A percentile compares a stretch with the other conserved stretches of the same genome.
Conservation (phyloP, 2,797 vertebrate genomes). For the Thunnus albacares region DNA sequence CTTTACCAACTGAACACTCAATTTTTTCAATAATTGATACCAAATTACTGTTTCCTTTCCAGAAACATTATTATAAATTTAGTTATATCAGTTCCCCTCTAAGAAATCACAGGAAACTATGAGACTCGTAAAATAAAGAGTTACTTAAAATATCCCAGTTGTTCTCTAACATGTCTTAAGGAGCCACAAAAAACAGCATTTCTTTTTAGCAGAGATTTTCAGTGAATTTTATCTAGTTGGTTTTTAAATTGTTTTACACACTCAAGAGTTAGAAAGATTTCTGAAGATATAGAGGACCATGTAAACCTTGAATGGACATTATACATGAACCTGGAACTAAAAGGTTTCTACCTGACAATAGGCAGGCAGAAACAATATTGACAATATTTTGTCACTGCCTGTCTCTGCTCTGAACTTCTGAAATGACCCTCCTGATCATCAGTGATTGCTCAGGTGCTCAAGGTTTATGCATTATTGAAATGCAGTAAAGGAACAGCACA, state of each 20-base stretch:
- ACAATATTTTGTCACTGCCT: slow-evolving; percentile 8
- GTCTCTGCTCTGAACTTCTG: neutral
- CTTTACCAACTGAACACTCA: too few species aligned
- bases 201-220: neutral
- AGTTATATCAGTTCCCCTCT: neutral
- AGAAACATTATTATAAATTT: neutral
- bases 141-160: too few species aligned
- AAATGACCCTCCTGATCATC: too few species aligned
- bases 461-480: slow-evolving; percentile 10
- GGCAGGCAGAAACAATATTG: neutral
- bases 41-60: neutral
- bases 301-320: neutral
- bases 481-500: slow-evolving; percentile 12
- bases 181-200: neutral
- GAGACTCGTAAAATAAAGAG: neutral
- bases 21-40: neutral
- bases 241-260: neutral
- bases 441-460: neutral
- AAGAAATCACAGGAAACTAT: neutral
- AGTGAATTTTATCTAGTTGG: neutral
- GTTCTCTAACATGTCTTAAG: too few species aligned
- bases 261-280: neutral
- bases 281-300: neutral
- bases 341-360: neutral
- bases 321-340: neutral